These are phyloP conservation scores for Megaceryle alcyon DNA, from an alignment of 2,797 vertebrate species.

Conservation along the genomic window DNA sequence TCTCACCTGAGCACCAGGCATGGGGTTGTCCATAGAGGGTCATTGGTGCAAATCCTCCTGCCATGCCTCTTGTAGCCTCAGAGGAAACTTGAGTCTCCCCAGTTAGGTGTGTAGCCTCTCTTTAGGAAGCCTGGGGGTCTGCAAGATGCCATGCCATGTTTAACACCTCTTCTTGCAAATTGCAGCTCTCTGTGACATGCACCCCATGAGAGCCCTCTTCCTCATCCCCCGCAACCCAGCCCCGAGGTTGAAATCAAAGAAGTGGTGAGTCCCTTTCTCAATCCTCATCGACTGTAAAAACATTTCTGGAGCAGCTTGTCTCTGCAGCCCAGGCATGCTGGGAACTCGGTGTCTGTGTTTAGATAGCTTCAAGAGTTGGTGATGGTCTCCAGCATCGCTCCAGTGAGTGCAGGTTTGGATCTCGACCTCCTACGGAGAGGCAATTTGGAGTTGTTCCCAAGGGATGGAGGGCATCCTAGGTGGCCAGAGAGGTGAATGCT, in stretches of 20 bases:
- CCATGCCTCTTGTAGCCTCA: not conserved
- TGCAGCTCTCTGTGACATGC: conserved; percentile 94
- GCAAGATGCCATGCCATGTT: rapidly evolving
- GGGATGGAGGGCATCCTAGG: not conserved
- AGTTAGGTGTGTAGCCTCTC: not conserved
- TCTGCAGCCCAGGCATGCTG: rapidly evolving
- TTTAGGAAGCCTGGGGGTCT: not conserved
- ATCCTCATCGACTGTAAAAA: not conserved
- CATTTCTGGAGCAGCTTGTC: not conserved
- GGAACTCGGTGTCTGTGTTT: not conserved
- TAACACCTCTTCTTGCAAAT: conserved; percentile 43
- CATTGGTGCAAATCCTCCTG: not conserved
- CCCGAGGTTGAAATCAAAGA: conserved; percentile 92
- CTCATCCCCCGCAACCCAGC: conserved; percentile 92
- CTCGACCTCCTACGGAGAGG: not conserved
- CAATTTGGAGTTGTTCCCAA: not conserved
- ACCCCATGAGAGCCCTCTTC: conserved; percentile 96
- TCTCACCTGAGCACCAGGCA: not conserved
- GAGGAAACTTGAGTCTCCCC: not conserved
- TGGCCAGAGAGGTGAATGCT: not conserved
- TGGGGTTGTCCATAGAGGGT: rapidly evolving
- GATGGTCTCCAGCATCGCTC: not conserved
- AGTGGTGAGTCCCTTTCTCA: conserved; percentile 87
- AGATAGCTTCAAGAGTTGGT: not conserved
- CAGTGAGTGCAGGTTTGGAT: not conserved